These are phyloP conservation scores for Candidula unifasciata DNA, from an alignment of 2,888 invertebrate genomes.

Conservation along the genomic window DNA sequence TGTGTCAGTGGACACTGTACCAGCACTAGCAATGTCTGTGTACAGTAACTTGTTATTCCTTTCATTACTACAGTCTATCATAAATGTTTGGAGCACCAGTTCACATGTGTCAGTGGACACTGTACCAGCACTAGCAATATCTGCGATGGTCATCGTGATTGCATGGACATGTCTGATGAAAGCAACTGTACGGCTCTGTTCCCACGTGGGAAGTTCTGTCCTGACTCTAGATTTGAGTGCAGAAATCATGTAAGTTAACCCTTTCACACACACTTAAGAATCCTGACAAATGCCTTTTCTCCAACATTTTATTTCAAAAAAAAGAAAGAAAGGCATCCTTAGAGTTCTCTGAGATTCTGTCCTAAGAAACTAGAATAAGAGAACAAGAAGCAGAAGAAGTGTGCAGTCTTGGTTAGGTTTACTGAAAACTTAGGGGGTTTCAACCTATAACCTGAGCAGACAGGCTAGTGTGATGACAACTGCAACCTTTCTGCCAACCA, in stretches of 20 bases:
- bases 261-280: too few relatives aligned
- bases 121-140: constrained; percentile 82
- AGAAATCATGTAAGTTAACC: constrained; percentile 84
- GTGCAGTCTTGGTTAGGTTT: too few relatives aligned
- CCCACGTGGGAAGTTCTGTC: constrained; percentile 92
- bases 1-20: constrained; percentile 94
- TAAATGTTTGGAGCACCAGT: constrained; percentile 82
- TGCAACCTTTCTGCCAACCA: too few relatives aligned
- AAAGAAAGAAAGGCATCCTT: too few relatives aligned
- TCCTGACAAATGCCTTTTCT: too few relatives aligned
- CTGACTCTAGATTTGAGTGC: constrained; percentile 93
- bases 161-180: constrained; percentile 77
- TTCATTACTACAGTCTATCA: constrained; percentile 57
- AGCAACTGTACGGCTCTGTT: constrained; percentile 87
- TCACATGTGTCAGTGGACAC: constrained; percentile 90
- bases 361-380: too few relatives aligned
- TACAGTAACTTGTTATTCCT: neutral
- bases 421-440: too few relatives aligned
- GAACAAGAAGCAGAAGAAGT: too few relatives aligned
- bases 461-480: too few relatives aligned
- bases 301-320: too few relatives aligned
- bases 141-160: constrained; percentile 77
- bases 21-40: constrained; percentile 69
- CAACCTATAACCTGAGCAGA: too few relatives aligned
- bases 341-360: too few relatives aligned